Evolutionary conservation across 2,797 vertebrate genomes (phyloP), one percentile per base, ranked within the genome.

Genomic region (Sebastiscus albofasciatus): DNA sequence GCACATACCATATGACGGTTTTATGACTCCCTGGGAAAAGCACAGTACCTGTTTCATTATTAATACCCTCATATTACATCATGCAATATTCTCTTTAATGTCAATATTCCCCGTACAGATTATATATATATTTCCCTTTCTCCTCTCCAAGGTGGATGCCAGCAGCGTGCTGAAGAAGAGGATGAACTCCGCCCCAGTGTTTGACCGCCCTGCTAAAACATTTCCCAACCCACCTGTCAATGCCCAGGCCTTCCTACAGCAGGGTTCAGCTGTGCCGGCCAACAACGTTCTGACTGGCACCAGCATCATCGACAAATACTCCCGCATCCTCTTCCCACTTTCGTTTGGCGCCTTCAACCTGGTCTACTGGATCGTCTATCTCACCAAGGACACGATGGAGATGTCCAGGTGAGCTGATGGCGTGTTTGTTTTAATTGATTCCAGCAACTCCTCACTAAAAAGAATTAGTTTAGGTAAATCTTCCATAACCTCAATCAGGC

Each of bases 301-400:
- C 49, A 99, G 98, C 92, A 99, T 99, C 96, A 99, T 99, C 72
- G 98, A 99, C 89, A 97, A 98, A 80, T 99, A 99, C 89, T 98
- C 98, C 7, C 97, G 98, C 90, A 98, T 99, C 80, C 98, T 99
- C 80, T 99, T 99, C 33, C 98, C 98, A 0, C 96, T 99, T 73
- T 98, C 97, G 2, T 99, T 99, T 86, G 97, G 97, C 77, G 98
- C 97, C 85, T 99, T 99, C 94, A 99, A 99, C 94, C 94, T 99
- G 76, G 97, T 99, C 29, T 99, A 99, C 93, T 99, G 98, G 98
- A 96, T 99, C 9, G 97, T 99, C 88, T 99, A 99, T 90, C 97
- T 99, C 91, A 98, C 98, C 85, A 99, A 98, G 94, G 98, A 99
- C 93, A 98, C 97, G 6, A 99, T 99, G 98, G 98, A 99, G 93